Percentiles rank a stretch among this genome's conserved stretches.
phyloP scores from a whole-genome alignment of 2,113 vertebrate genomes.

The Peucedramus taeniatus region DNA sequence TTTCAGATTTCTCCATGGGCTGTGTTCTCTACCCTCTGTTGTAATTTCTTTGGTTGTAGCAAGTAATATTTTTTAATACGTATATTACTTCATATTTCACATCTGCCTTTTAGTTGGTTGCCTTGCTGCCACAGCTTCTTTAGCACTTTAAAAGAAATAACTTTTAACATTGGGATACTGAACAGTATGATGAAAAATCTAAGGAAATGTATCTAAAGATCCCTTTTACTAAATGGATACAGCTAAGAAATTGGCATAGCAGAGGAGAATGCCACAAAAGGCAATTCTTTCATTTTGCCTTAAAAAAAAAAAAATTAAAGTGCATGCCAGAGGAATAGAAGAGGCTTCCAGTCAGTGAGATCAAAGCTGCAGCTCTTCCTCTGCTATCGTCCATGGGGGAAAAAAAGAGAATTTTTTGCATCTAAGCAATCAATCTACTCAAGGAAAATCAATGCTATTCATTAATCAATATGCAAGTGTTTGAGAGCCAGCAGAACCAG shows the following conservation, averaged over 20 bases:
- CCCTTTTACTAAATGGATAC: neutral
- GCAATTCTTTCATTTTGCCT: neutral
- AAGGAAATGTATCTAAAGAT: neutral
- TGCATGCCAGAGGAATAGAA: neutral
- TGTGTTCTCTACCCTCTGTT: neutral
- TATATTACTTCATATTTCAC: neutral
- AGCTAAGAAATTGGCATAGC: neutral
- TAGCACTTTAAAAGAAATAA: neutral
- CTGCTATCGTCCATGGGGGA: neutral
- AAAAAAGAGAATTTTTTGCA: neutral
- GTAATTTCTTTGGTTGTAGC: neutral
- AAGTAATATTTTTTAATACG: neutral
- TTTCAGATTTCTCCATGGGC: neutral
- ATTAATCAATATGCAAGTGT: neutral
- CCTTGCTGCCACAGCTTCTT: neutral
- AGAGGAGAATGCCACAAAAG: neutral
- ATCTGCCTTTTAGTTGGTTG: neutral
- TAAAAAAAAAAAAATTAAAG: neutral
- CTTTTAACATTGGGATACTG: neutral
- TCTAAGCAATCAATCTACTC: neutral
- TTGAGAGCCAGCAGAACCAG: neutral
- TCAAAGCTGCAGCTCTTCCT: conserved; percentile 22
- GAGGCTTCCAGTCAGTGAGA: neutral
- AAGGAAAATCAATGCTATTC: neutral
- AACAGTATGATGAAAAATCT: neutral